Conservation (phyloP, 2,797 vertebrate species). For the Loriculus beryllinus region DNA sequence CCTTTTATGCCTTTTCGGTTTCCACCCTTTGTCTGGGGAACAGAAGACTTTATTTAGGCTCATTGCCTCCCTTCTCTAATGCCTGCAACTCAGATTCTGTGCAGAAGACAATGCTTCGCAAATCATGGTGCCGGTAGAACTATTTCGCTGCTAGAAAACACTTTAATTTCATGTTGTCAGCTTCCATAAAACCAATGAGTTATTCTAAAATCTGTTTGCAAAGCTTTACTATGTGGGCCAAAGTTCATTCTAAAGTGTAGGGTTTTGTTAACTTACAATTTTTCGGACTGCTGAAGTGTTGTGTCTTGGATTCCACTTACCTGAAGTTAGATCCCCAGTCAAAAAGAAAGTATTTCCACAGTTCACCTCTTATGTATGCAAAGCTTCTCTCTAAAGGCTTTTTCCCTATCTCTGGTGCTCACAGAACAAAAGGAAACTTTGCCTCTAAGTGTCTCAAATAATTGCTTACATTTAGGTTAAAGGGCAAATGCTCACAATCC, state of each 20-base stretch:
- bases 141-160: slow-evolving; percentile 40
- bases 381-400: neutral
- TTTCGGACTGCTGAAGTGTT: neutral
- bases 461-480: neutral
- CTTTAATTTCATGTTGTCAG: slow-evolving; percentile 47
- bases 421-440: neutral
- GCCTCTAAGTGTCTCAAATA: neutral
- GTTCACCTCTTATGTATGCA: neutral
- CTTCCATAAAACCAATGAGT: slow-evolving; percentile 1
- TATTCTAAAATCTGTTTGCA: slow-evolving; percentile 22
- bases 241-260: neutral
- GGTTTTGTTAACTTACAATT: neutral
- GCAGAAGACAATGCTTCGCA: slow-evolving; percentile 39
- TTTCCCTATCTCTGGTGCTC: neutral
- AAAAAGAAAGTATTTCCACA: neutral
- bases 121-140: slow-evolving; percentile 6
- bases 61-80: slow-evolving; percentile 41
- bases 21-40: slow-evolving; percentile 63
- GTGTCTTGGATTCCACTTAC: neutral
- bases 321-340: neutral
- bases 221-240: neutral
- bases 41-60: slow-evolving; percentile 71
- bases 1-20: slow-evolving; percentile 69
- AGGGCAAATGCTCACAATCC: neutral
- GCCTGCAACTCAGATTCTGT: slow-evolving; percentile 6